Evolutionary conservation across 2,888 invertebrate species (phyloP).

Genomic region (Nephrotoma flavescens): DNA sequence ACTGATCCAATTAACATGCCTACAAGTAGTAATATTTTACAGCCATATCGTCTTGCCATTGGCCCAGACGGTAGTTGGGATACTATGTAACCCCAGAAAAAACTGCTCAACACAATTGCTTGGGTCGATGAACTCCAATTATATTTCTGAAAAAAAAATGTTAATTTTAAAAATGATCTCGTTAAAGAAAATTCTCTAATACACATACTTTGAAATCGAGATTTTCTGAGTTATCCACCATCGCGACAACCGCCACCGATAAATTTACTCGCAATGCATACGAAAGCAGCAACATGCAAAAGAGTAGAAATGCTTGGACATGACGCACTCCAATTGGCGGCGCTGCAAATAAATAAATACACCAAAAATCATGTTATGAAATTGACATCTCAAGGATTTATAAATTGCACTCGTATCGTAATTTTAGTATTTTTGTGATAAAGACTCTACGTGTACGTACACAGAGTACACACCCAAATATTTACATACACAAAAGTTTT

Average conservation of each 20-base stretch:
- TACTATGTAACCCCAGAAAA: conserved; percentile 46
- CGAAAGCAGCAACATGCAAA: conserved; percentile 14
- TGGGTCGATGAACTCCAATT: conserved; percentile 37
- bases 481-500: background rate
- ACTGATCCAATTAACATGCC: conserved; percentile 42
- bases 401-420: too few relatives aligned
- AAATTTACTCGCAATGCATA: conserved; percentile 48
- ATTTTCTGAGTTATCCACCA: conserved; percentile 30
- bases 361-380: too few relatives aligned
- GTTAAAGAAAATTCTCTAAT: background rate
- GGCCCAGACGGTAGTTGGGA: conserved; percentile 45
- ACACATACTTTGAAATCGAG: conserved; percentile 30
- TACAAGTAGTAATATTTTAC: conserved; percentile 39
- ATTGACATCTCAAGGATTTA: too few relatives aligned
- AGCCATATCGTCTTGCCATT: conserved; percentile 52
- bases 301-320: background rate
- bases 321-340: conserved; percentile 11
- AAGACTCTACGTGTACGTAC: too few relatives aligned
- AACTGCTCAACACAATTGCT: conserved; percentile 40
- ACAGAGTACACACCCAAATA: too few relatives aligned
- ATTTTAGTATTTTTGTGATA: too few relatives aligned
- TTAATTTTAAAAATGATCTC: background rate
- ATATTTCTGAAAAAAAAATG: conserved; percentile 22
- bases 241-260: conserved; percentile 54
- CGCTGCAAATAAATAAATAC: background rate